Percentiles rank a stretch among this genome's conserved stretches.
phyloP scores from a whole-genome alignment of 2,113 vertebrate species.

The Cinclus cinclus region DNA sequence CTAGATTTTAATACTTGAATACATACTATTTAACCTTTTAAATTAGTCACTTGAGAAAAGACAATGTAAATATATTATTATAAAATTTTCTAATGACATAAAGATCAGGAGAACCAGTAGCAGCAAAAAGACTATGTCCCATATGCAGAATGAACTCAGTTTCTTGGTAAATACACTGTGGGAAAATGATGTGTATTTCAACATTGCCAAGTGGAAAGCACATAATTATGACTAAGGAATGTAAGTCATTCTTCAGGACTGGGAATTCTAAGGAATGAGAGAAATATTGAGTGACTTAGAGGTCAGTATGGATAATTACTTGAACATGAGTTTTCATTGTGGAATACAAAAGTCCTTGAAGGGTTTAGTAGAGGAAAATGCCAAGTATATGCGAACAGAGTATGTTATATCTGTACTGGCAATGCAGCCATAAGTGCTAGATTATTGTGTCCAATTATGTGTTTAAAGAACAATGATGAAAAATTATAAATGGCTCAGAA shows the following conservation, averaged over 20 bases:
- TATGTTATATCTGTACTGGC: not conserved
- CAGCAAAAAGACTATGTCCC: not conserved
- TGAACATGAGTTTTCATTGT: conserved; percentile 38
- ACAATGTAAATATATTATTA: not conserved
- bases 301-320: conserved; percentile 54
- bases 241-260: conserved; percentile 21
- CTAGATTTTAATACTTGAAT: not conserved
- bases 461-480: not conserved
- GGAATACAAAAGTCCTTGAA: conserved; percentile 54
- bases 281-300: conserved; percentile 46
- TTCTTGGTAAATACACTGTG: not conserved
- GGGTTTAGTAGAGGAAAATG: not conserved
- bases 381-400: not conserved
- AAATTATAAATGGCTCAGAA: not conserved
- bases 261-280: conserved; percentile 54
- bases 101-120: not conserved
- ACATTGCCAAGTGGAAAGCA: not conserved
- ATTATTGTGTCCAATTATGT: not conserved
- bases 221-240: not conserved
- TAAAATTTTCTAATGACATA: not conserved
- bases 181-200: not conserved
- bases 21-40: not conserved
- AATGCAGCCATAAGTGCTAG: not conserved
- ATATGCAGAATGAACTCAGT: not conserved
- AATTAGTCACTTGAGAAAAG: not conserved